Percentiles rank a stretch among this genome's conserved stretches.
Evolutionary conservation across 92 coral and sea anemone species (phyloP).

Genomic region (Diadumene lineata): DNA sequence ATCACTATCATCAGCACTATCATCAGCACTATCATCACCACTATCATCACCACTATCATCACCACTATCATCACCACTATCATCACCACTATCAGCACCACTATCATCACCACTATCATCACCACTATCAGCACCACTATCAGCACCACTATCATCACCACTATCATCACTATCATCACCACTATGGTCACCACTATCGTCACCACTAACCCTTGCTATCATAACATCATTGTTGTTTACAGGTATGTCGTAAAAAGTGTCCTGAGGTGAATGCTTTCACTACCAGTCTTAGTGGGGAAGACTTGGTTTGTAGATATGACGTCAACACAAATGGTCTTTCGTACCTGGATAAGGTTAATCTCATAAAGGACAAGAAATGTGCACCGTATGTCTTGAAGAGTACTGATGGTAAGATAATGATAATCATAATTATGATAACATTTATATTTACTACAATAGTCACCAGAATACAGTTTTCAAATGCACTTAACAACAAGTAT

Average conservation of each 20-base stretch:
- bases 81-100: too few species aligned
- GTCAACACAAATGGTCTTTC: slow-evolving; percentile 16
- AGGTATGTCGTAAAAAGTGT: slow-evolving; percentile 87
- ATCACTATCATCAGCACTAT: too few species aligned
- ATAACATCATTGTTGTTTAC: not conserved
- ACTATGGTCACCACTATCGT: not conserved
- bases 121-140: too few species aligned
- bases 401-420: slow-evolving; percentile 68
- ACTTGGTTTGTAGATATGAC: slow-evolving; percentile 81
- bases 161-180: not conserved
- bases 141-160: not conserved
- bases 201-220: not conserved
- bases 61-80: too few species aligned
- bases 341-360: slow-evolving; percentile 9
- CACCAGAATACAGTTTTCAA: too few species aligned
- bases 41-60: too few species aligned
- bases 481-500: too few species aligned
- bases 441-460: not conserved
- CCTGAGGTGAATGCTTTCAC: slow-evolving; percentile 77
- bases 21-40: too few species aligned
- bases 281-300: slow-evolving; percentile 32
- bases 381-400: slow-evolving; percentile 92
- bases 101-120: too few species aligned
- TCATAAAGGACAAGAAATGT: slow-evolving; percentile 67
- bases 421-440: not conserved